phyloP scores from a whole-genome alignment of 2,113 vertebrate species.

The Sterna hirundo region DNA sequence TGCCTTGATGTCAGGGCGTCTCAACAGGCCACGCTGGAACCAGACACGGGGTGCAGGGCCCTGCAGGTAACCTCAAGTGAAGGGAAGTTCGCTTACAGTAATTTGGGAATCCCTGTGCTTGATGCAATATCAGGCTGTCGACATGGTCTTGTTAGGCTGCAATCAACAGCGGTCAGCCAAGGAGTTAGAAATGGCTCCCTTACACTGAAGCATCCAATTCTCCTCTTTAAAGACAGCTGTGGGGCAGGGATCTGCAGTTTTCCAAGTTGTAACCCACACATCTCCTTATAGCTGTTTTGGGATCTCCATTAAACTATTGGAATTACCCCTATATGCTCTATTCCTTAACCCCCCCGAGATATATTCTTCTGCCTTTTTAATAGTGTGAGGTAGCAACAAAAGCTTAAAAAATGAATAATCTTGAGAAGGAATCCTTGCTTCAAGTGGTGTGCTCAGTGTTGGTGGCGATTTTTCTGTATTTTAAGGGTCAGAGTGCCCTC shows the following conservation, averaged over 20 bases:
- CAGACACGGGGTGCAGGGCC: neutral
- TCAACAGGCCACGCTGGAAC: neutral
- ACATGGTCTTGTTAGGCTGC: neutral
- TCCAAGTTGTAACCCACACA: neutral
- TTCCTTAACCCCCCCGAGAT: neutral
- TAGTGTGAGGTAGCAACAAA: neutral
- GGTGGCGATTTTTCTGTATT: neutral
- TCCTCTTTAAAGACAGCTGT: neutral
- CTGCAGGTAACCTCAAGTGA: neutral
- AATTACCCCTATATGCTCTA: neutral
- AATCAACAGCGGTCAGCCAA: neutral
- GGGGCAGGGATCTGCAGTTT: neutral
- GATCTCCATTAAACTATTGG: neutral
- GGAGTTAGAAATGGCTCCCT: neutral
- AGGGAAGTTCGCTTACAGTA: neutral
- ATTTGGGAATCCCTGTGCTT: neutral
- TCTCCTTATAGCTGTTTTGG: neutral
- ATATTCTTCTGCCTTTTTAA: neutral
- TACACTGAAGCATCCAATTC: neutral
- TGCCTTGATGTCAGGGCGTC: neutral
- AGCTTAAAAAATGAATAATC: neutral
- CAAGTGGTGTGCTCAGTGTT: fast-evolving
- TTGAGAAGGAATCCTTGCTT: neutral
- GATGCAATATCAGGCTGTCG: neutral
- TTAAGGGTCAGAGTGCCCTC: conserved; percentile 33